These are phyloP conservation scores for Charaxes varanes DNA, from an alignment of 1,140 invertebrate genomes.

Conservation along the genomic window DNA sequence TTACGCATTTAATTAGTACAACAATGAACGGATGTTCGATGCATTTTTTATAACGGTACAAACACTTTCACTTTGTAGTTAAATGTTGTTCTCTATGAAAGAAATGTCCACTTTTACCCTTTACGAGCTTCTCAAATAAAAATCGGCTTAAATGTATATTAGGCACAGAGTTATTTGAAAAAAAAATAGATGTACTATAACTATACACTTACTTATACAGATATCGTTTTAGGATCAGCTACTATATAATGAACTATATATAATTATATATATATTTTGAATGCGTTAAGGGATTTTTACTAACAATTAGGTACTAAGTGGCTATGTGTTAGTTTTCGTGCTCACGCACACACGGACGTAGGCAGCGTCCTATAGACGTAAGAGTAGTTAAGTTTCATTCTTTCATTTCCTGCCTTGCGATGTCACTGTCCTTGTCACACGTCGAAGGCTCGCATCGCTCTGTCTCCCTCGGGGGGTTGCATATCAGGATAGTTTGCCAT, in stretches of 20 bases:
- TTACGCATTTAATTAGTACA: constrained; percentile 42
- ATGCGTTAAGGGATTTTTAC: constrained; percentile 72
- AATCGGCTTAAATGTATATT: constrained; percentile 70
- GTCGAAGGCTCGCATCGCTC: constrained; percentile 16
- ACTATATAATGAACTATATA: constrained; percentile 41
- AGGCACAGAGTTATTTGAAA: constrained; percentile 68
- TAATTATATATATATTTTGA: constrained; percentile 69
- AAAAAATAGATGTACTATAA: constrained; percentile 61
- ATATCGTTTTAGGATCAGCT: constrained; percentile 52
- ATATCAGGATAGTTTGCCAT: constrained; percentile 68
- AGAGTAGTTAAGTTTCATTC: constrained; percentile 30
- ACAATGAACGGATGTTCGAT: constrained; percentile 18
- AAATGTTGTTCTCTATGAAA: constrained; percentile 23
- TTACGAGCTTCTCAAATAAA: constrained; percentile 59
- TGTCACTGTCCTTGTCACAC: constrained; percentile 27
- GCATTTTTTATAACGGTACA: constrained; percentile 43
- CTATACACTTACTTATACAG: constrained; percentile 64
- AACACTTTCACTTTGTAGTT: constrained; percentile 30
- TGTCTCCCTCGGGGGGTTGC: constrained; percentile 37
- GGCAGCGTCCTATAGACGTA: constrained; percentile 9
- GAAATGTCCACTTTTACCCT: constrained; percentile 54
- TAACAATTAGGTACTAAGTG: constrained; percentile 66
- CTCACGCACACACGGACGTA: constrained; percentile 24
- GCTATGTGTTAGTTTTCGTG: constrained; percentile 46
- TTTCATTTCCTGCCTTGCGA: constrained; percentile 17